Evolutionary conservation across 1,140 invertebrate genomes (phyloP).

Genomic region (Plectus sambesii): DNA sequence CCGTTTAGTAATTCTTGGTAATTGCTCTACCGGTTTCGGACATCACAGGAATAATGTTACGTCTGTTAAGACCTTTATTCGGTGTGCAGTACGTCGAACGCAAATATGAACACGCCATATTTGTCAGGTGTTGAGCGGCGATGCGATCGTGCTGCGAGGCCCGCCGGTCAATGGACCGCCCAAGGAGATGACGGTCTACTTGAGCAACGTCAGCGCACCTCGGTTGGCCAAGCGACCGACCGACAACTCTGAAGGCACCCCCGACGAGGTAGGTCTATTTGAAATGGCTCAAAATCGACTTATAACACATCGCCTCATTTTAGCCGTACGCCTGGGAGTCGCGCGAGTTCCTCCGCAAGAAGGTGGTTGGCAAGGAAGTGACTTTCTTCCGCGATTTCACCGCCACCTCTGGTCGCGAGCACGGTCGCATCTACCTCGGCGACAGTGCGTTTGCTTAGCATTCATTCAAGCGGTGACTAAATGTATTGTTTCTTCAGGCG

Average conservation of each 20-base stretch:
- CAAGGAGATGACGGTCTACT: conserved; percentile 72
- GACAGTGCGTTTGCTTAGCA: conserved; percentile 23
- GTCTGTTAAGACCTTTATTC: too few species aligned
- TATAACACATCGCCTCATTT: conserved; percentile 10
- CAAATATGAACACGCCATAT: too few species aligned
- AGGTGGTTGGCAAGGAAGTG: conserved; percentile 76
- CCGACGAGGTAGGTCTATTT: conserved; percentile 23
- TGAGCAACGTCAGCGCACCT: conserved; percentile 79
- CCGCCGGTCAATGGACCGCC: conserved; percentile 66
- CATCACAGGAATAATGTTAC: too few species aligned
- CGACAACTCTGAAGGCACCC: conserved; percentile 53
- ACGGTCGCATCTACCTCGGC: conserved; percentile 67
- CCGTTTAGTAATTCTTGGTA: too few species aligned
- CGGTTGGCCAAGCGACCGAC: conserved; percentile 65
- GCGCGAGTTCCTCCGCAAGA: conserved; percentile 79
- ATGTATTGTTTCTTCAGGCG: conserved; percentile 27
- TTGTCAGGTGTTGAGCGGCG: conserved; percentile 78
- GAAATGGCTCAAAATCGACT: neutral
- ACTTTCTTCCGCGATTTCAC: conserved; percentile 54
- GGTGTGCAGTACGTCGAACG: too few species aligned
- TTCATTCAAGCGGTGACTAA: conserved; percentile 8
- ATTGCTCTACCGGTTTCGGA: too few species aligned
- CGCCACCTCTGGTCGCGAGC: conserved; percentile 64
- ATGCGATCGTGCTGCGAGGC: conserved; percentile 72
- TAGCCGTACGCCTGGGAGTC: conserved; percentile 87